A percentile compares a stretch with the other conserved stretches of the same genome.
These are phyloP conservation scores for Trididemnum clinides DNA, from an alignment of 23 tunicate genomes.

Conservation along the genomic window DNA sequence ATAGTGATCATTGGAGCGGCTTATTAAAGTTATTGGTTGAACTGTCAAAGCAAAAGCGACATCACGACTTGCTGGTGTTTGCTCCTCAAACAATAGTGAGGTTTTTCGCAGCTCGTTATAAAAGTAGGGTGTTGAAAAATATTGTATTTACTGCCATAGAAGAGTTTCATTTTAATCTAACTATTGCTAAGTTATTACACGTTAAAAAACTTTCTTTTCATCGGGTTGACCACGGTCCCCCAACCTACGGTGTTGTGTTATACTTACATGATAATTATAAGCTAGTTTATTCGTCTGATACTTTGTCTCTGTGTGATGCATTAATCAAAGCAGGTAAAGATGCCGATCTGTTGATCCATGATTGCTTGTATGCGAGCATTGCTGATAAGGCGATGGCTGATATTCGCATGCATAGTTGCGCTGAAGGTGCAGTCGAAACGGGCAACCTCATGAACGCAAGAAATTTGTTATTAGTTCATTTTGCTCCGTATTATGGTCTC, in stretches of 20 bases:
- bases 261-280: slow-evolving; percentile 5
- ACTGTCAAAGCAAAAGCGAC: neutral
- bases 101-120: neutral
- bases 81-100: neutral
- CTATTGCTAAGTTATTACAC: neutral
- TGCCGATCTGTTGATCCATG: slow-evolving; percentile 77
- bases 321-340: slow-evolving; percentile 43
- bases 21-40: slow-evolving; percentile 22
- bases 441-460: slow-evolving; percentile 67
- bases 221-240: slow-evolving; percentile 51
- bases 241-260: slow-evolving; percentile 57
- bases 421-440: slow-evolving; percentile 61
- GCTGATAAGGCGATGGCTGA: slow-evolving; percentile 27
- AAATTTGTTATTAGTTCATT: slow-evolving; percentile 54
- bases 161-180: neutral
- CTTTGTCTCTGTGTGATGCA: slow-evolving; percentile 43
- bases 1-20: slow-evolving; percentile 65
- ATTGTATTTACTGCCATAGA: neutral
- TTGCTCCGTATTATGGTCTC: neutral
- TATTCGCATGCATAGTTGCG: slow-evolving; percentile 37
- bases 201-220: slow-evolving; percentile 9
- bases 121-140: neutral
- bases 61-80: neutral
- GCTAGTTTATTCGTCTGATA: slow-evolving; percentile 77
- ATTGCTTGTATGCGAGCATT: slow-evolving; percentile 33